Base-by-base conservation (phyloP, 2,888 invertebrate genomes). In the Gymnocheta viridis region DNA sequence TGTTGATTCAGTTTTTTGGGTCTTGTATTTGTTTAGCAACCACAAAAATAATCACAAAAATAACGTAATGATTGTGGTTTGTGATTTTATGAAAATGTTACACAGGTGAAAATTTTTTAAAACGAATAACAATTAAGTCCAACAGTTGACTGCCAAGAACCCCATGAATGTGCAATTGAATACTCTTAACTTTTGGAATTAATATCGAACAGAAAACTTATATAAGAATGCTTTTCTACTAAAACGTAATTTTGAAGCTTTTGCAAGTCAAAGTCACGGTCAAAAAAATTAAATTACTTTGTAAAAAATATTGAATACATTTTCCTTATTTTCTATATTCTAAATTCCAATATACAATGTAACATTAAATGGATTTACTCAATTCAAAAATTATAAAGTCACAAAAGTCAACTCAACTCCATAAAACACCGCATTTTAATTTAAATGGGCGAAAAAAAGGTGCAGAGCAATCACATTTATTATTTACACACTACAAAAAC, bases 51-150 rank as follows among this genome's bases (percentile, higher is more conserved):
- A 58, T 66, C 27, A 38, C 38, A 73, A 66, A 41, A 51, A 54
- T 73, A 74, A 67, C 60, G 60, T 58, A 80, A 67, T 73, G 56
- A 60, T 67, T 73, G 73, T 67, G 73, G 80, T 74, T 51, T 49
- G 2, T 6, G 3, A 24, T 14, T 27, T n/a, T 2, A 9, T 35
- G 29, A 44, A 67, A 73, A 60, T 24, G 29, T 44, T 67, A 67
- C 12, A 24, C 81, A 74, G 81, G 67, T 74, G 74, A 74, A 74
- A 74, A 54, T 69, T 24, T 49, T 47, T 64, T 70, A 24, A 44
- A 29, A 12, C 9, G 14, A 51, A 41, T 51, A 60, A 35, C 35
- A 49, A 76, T 17, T 35, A 60, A 49, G 24, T 1, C 2, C 7
- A 32, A 24, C 10, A 24, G n/a, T 44, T 44, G 24, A 10, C 6